Base-by-base conservation (phyloP, 2,113 vertebrate genomes). In the Paratilapia polleni region DNA sequence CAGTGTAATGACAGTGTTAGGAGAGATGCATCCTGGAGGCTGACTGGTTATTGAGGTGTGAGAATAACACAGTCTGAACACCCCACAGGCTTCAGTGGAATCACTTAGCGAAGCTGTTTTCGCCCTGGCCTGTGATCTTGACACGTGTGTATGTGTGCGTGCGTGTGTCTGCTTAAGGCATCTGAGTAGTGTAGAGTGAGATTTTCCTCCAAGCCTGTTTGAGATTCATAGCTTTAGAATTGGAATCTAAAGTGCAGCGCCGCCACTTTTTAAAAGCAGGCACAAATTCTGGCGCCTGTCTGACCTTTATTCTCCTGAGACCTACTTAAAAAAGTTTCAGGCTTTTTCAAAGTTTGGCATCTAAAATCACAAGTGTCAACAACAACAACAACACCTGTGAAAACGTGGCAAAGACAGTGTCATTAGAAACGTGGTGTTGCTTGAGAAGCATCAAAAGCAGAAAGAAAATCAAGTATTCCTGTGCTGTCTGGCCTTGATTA, bases 191-290 rank as follows among this genome's bases (percentile, higher is more conserved):
- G 76, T 20, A 64, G 74, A 85, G 84, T 80, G 85, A 88, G 88
- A 88, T 82, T 89, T 89, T 52, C 60, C 83, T 82, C 58, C 63
- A 13, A 84, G 81, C 88, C 89, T 90, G 68, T 91, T 93, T 93
- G 91, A 90, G 91, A 93, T 92, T 91, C 92, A 92, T 91, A 88
- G 91, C 88, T 90, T 89, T 89, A 83, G 89, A 90, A 88, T 91
- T 91, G 91, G 84, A 88, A 87, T 91, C 82, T 84, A 64, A 89
- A 90, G 89, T 84, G 82, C 52, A 78, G 56, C 78, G n/a, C 62
- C 31, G 78, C 57, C 60, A 60, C 81, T 82, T 91, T 87, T 82
- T 81, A 79, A 85, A 84, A 84, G 81, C 87, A 77, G 82, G 26
- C 79, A 92, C 77, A 85, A 57, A 84, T 83, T 79, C 85, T 54